Percentiles rank a stretch among this genome's conserved stretches.
Conservation (phyloP, 2,113 vertebrate species). For the Notiomystis cincta region DNA sequence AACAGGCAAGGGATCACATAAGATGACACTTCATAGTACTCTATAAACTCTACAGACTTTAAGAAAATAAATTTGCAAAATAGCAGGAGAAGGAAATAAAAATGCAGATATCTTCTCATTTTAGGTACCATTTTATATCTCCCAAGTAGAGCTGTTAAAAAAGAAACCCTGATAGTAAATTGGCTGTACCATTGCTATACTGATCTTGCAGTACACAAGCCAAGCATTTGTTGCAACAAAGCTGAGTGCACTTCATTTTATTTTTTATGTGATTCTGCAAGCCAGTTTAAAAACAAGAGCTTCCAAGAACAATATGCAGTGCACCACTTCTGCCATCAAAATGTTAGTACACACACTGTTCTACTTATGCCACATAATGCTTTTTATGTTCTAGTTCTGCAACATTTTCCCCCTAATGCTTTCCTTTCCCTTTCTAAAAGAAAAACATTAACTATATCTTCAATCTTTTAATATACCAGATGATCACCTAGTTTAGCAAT, state of each 20-base stretch:
- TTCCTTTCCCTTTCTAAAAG: neutral
- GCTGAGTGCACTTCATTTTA: neutral
- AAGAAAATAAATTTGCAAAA: neutral
- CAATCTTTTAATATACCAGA: neutral
- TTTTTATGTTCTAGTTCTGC: neutral
- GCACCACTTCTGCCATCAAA: neutral
- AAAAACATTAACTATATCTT: neutral
- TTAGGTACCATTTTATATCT: neutral
- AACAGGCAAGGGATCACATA: neutral
- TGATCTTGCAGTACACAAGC: neutral
- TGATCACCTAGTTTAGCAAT: neutral
- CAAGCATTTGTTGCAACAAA: neutral
- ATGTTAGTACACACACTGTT: neutral
- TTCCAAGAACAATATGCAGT: neutral
- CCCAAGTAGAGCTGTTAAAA: neutral
- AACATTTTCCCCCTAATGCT: neutral
- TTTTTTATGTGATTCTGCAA: neutral
- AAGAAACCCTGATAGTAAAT: neutral
- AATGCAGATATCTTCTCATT: neutral
- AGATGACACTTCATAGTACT: neutral
- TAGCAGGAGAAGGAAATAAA: neutral
- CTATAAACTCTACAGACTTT: neutral
- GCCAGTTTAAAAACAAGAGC: neutral
- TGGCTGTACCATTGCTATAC: neutral
- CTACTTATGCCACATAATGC: neutral